phyloP scores from a whole-genome alignment of 2,113 vertebrate species.

The Amphiprion ocellaris region DNA sequence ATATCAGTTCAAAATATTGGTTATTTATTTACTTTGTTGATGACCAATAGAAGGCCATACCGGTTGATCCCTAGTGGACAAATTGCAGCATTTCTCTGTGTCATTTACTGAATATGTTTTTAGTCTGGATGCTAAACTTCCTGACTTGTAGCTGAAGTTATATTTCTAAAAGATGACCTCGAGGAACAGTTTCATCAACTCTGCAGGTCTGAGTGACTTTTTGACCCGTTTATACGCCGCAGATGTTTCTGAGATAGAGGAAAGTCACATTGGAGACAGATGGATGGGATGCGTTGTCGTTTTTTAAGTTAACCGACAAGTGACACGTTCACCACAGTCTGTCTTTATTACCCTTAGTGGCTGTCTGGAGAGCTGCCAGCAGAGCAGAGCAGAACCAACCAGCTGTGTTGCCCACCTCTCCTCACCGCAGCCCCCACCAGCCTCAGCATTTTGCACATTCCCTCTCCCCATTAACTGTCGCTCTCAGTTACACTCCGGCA shows the following conservation, averaged over 20 bases:
- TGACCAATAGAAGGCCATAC: no score
- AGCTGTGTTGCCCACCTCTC: conserved; percentile 42
- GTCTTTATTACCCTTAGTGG: conserved; percentile 62
- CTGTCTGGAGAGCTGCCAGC: conserved; percentile 60
- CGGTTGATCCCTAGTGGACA: no score
- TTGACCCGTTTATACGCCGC: no score
- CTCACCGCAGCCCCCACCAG: conserved; percentile 13
- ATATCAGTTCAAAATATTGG: no score
- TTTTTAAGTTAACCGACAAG: neutral
- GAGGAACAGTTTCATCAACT: no score
- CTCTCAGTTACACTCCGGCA: conserved; percentile 46
- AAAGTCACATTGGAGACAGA: no score
- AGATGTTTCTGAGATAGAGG: no score
- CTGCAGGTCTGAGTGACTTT: no score
- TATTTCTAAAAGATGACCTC: neutral
- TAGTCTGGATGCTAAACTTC: neutral
- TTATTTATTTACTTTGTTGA: no score
- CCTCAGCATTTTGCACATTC: conserved; percentile 58
- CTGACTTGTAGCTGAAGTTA: conserved; percentile 4
- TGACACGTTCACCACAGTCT: conserved; percentile 4
- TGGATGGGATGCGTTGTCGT: no score
- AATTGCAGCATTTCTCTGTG: no score
- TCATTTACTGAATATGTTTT: no score
- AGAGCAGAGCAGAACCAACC: conserved; percentile 37
- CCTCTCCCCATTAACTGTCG: conserved; percentile 41